Percentiles rank a stretch among this genome's conserved stretches.
Conservation (phyloP, 2,888 invertebrate species). For the Zeuzera pyrina region DNA sequence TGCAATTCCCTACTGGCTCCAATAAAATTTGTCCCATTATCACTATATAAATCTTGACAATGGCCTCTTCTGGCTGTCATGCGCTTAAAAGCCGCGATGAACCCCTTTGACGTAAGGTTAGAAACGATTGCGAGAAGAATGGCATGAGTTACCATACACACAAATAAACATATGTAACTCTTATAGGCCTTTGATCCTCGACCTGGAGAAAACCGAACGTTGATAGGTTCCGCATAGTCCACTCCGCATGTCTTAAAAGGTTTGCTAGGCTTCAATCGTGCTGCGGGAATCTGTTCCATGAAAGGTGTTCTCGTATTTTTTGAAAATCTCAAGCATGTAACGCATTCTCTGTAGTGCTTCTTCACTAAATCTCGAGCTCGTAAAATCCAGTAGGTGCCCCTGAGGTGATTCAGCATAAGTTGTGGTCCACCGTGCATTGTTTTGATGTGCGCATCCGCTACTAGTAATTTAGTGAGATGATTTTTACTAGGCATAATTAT, state of each 20-base stretch:
- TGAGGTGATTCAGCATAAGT: constrained; percentile 13
- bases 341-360: constrained; percentile 1
- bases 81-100: constrained; percentile 1
- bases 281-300: constrained; percentile 3
- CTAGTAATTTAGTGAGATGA: constrained; percentile 10
- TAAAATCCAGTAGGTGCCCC: constrained; percentile 15
- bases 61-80: constrained; percentile 3
- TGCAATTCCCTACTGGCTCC: constrained; percentile 10
- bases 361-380: constrained; percentile 5
- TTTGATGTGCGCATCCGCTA: constrained; percentile 14
- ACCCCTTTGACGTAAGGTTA: background rate
- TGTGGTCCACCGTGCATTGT: constrained; percentile 18
- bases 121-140: constrained; percentile 1
- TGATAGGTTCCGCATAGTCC: constrained; percentile 6
- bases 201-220: constrained; percentile 5
- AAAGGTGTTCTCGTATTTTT: background rate
- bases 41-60: constrained; percentile 4
- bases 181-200: constrained; percentile 2
- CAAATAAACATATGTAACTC: constrained; percentile 1
- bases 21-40: no score
- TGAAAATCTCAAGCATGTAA: constrained; percentile 4
- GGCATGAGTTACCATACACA: constrained; percentile 1
- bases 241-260: constrained; percentile 4
- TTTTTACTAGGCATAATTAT: no score
- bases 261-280: constrained; percentile 3